Evolutionary conservation across 2,888 invertebrate species (phyloP), one percentile per base, ranked within the genome.

Genomic region (Embidobia sp.): DNA sequence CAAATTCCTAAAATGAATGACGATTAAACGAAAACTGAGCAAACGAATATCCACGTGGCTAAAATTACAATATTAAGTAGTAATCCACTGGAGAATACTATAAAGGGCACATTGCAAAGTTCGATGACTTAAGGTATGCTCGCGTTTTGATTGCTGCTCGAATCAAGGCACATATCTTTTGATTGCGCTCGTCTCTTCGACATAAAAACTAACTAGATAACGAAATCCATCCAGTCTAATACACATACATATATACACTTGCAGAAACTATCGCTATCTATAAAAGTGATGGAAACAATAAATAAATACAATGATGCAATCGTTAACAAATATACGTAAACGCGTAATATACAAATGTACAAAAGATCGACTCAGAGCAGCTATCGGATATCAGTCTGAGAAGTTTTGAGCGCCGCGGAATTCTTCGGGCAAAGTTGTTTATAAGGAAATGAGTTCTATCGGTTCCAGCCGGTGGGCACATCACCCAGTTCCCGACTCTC

Each of bases 401-500:
- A 15, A 1, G 11, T 15, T 44, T 44, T 59, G 46, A 59, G 53
- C 46, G 19, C 44, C 15, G 13, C n/a, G 13, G 37, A 40, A 18
- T 31, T 37, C n/a, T n/a, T n/a, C n/a, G n/a, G n/a, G n/a, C n/a
- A n/a, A n/a, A n/a, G n/a, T n/a, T n/a, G 27, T 46, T 31, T 49
- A 33, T 15, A 13, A 19, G 19, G 5, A 33, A 46, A 42, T 37
- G n/a, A n/a, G n/a, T n/a, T n/a, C n/a, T 16, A 76, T 57, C 78
- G 79, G 18, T 80, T 84, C 85, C 85, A 86, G 7, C 78, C 59
- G 2, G 78, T 22, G 0, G 82, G 46, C 27, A 84, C 63, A 26
- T 83, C 82, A 6, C 83, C 83, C 44, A 86, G 64, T 42, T 86
- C 86, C 0, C 86, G 80, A 22, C 78, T 75, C 35, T 85, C 85